Percentiles rank a stretch among this genome's conserved stretches.
Conservation (phyloP, 2,888 invertebrate genomes). For the Leistus spinibarbis region DNA sequence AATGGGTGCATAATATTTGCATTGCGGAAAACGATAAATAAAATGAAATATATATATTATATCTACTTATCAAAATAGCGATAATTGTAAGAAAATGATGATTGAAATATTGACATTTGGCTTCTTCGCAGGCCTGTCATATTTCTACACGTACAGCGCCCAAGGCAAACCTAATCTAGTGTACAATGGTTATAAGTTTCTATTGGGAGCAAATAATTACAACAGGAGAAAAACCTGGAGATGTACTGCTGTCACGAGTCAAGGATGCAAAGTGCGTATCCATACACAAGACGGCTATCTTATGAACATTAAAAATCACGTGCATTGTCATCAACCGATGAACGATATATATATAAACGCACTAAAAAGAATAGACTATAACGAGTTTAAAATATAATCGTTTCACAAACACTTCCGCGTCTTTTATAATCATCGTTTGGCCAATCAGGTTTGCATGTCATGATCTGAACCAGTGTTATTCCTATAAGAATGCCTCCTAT, state of each 20-base stretch:
- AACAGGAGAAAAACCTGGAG: neutral
- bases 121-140: neutral
- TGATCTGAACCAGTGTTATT: too few species aligned
- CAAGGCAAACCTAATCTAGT: conserved; percentile 37
- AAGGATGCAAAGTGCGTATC: neutral
- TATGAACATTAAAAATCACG: neutral
- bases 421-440: too few species aligned
- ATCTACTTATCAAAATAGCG: too few species aligned
- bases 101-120: neutral
- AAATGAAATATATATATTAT: too few species aligned
- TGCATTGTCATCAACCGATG: neutral
- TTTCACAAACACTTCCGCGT: neutral
- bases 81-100: neutral
- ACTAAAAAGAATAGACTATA: neutral
- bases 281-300: neutral
- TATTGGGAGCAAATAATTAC: conserved; percentile 28
- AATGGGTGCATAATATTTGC: too few species aligned
- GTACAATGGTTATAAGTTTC: conserved; percentile 37
- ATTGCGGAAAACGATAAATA: too few species aligned
- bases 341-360: neutral
- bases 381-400: neutral
- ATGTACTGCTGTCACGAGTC: neutral
- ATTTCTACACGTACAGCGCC: conserved; percentile 36
- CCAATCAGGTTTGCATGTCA: too few species aligned
- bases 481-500: too few species aligned